Conservation (phyloP, 2,888 invertebrate genomes). For the Hemaris fuciformis region DNA sequence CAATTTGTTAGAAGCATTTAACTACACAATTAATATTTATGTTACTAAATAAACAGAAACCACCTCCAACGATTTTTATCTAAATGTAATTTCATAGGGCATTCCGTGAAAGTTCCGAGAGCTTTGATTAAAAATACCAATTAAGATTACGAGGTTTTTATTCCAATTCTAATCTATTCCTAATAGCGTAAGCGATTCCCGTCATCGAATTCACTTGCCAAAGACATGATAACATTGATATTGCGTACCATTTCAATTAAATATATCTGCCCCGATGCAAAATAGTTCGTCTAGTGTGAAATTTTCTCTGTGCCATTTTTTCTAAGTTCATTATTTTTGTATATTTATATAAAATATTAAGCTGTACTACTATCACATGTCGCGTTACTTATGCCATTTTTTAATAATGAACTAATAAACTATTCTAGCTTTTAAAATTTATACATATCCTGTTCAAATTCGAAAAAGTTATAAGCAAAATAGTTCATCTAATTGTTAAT, state of each 20-base stretch:
- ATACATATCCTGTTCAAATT: no score
- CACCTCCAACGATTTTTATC: neutral
- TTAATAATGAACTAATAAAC: no score
- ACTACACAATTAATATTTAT: neutral
- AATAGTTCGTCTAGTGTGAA: no score
- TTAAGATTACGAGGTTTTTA: constrained; percentile 75
- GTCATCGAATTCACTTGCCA: constrained; percentile 30
- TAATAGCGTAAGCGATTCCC: constrained; percentile 51
- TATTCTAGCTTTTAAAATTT: no score
- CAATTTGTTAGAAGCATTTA: neutral
- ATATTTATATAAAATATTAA: no score
- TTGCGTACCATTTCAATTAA: constrained; percentile 24
- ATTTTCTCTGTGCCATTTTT: no score
- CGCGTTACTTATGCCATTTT: no score
- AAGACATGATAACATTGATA: constrained; percentile 38
- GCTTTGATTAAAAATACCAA: constrained; percentile 74
- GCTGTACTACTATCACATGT: no score
- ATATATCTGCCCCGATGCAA: no score
- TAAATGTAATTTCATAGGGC: constrained; percentile 20
- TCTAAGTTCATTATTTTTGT: no score
- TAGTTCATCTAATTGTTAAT: no score
- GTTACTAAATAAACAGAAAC: neutral
- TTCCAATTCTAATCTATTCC: constrained; percentile 70
- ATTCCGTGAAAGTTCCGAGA: constrained; percentile 35
- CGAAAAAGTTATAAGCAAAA: no score